Evolutionary conservation across 2,888 invertebrate genomes (phyloP), one percentile per base, ranked within the genome.

Genomic region (Tridacna gigas): DNA sequence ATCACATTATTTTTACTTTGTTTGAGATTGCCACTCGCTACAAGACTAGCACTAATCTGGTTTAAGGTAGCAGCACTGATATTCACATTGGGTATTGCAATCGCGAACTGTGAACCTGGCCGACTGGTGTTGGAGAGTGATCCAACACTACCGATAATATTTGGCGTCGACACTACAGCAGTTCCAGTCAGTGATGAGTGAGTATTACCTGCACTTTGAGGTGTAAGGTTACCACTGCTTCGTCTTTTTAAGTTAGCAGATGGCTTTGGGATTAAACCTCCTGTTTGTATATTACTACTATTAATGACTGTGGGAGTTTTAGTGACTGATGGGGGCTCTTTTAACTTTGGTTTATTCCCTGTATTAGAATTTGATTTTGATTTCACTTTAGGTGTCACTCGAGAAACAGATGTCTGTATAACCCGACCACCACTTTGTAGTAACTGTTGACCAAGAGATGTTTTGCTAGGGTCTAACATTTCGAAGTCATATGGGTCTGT

Each of bases 401-500:
- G 88, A 71, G 80, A 77, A 26, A 83, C 69, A 67, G 82, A 51
- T 51, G 86, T 69, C 15, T 79, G 61, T 9, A 83, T 51, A 22
- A 84, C 45, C 45, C 75, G 74, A n/a, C 65, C 73, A 20, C 77
- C 74, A 37, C 69, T 77, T 77, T 86, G 82, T 26, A 83, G 66
- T 18, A 80, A 67, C 45, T 82, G 82, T 63, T 86, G 86, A 25
- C 80, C 75, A 45, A 85, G 18, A 45, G 74, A 73, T 45, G 73
- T 85, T 48, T 79, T 74, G 26, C 67, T 77, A 26, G 85, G 83
- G 77, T 93, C 92, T 45, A 91, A 75, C 77, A 89, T 80, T 74
- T 89, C 91, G 88, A 94, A 94, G 74, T 93, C 94, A 84, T 94
- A 94, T 0, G 94, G 94, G 80, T 94, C 94, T 80, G 92, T 91